These are phyloP conservation scores for Lydus trimaculatus DNA, from an alignment of 2,888 invertebrate genomes.

Conservation along the genomic window DNA sequence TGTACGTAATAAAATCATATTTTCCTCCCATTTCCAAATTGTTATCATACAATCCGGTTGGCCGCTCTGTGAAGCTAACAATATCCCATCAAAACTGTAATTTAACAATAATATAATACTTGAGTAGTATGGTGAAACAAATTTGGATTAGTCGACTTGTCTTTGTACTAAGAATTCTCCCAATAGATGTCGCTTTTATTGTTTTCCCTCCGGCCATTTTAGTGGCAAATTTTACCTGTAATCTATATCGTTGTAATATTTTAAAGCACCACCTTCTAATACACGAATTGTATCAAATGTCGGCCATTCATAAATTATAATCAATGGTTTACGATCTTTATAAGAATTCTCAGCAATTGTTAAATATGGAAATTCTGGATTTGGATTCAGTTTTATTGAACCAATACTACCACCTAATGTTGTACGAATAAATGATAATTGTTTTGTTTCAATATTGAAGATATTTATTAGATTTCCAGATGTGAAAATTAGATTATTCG, in stretches of 20 bases:
- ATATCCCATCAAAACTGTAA: conserved; percentile 77
- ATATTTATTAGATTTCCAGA: conserved; percentile 85
- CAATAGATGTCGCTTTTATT: no score
- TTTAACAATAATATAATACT: no score
- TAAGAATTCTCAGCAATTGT: conserved; percentile 85
- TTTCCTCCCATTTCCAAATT: conserved; percentile 86
- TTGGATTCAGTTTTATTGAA: conserved; percentile 62
- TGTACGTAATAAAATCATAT: conserved; percentile 77
- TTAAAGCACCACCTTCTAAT: conserved; percentile 78
- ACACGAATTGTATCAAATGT: conserved; percentile 75
- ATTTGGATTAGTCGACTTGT: not conserved
- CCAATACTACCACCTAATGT: conserved; percentile 84
- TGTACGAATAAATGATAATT: conserved; percentile 75
- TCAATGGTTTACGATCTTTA: conserved; percentile 66
- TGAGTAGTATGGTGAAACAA: no score
- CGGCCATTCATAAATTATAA: conserved; percentile 87
- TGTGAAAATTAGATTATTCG: conserved; percentile 76
- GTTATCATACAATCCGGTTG: conserved; percentile 88
- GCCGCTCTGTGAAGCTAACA: conserved; percentile 83
- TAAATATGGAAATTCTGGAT: conserved; percentile 68
- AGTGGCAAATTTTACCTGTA: conserved; percentile 65
- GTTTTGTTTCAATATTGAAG: conserved; percentile 71
- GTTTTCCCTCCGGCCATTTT: conserved; percentile 27
- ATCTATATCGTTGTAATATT: conserved; percentile 74
- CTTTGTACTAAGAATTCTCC: not conserved